Evolutionary conservation across 1,140 invertebrate genomes (phyloP).

Genomic region (Acromyrmex charruanus): DNA sequence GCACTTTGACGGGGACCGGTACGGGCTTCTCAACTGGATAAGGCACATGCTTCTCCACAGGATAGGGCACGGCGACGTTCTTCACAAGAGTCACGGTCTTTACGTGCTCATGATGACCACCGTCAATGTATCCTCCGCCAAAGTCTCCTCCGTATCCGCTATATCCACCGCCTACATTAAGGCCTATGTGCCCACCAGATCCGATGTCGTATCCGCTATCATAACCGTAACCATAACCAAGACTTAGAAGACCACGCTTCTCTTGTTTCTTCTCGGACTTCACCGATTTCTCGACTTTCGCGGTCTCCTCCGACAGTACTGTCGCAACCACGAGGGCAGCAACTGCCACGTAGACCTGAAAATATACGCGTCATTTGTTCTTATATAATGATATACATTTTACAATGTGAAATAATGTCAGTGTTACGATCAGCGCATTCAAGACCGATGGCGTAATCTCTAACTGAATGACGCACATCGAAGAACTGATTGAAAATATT

Average conservation of each 20-base stretch:
- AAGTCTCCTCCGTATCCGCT: conserved; percentile 64
- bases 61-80: conserved; percentile 86
- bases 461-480: conserved; percentile 19
- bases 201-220: conserved; percentile 88
- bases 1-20: conserved; percentile 87
- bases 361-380: conserved; percentile 66
- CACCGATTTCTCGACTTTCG: conserved; percentile 86
- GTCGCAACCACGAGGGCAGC: conserved; percentile 90
- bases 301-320: conserved; percentile 88
- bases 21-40: conserved; percentile 84
- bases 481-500: conserved; percentile 28
- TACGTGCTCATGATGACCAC: conserved; percentile 83
- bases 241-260: conserved; percentile 88
- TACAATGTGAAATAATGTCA: not conserved
- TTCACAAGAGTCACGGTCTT: conserved; percentile 92
- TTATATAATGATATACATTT: not conserved
- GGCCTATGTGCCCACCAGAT: conserved; percentile 82
- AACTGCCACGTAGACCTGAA: conserved; percentile 90
- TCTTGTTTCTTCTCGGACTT: conserved; percentile 89
- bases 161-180: conserved; percentile 61
- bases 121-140: conserved; percentile 74
- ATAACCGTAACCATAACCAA: conserved; percentile 88
- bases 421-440: not conserved
- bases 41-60: conserved; percentile 84
- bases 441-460: not conserved